phyloP scores from a whole-genome alignment of 1,140 invertebrate species.

The Caenorhabditis briggsae region DNA sequence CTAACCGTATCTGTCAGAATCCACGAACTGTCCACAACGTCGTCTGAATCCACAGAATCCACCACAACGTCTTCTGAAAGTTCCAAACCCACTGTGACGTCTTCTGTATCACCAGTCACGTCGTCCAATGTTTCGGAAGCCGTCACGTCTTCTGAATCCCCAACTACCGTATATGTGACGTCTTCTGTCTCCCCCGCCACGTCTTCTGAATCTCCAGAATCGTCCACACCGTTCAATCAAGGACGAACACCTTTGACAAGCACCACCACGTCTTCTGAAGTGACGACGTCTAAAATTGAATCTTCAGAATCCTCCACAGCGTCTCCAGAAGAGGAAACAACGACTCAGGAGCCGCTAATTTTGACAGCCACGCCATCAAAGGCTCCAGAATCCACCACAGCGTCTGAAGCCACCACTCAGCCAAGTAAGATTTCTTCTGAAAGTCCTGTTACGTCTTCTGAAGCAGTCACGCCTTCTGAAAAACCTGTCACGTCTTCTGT shows the following conservation, averaged over 20 bases:
- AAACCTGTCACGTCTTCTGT: not conserved
- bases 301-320: not conserved
- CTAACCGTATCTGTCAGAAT: conserved; percentile 11
- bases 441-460: not conserved
- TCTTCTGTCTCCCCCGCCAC: not conserved
- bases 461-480: not conserved
- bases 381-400: not conserved
- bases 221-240: conserved; percentile 19
- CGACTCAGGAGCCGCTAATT: not conserved
- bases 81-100: not conserved
- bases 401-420: not conserved
- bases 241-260: conserved; percentile 2
- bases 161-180: not conserved
- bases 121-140: not conserved
- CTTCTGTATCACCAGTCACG: not conserved
- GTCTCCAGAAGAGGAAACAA: not conserved
- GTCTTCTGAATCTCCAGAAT: conserved; percentile 13
- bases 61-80: conserved; percentile 7
- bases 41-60: conserved; percentile 4
- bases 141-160: not conserved
- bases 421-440: not conserved
- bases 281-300: no score
- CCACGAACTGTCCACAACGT: not conserved
- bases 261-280: not conserved
- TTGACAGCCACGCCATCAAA: conserved; percentile 6